Evolutionary conservation across 1,140 invertebrate species (phyloP).

Genomic region (Mercenaria mercenaria): DNA sequence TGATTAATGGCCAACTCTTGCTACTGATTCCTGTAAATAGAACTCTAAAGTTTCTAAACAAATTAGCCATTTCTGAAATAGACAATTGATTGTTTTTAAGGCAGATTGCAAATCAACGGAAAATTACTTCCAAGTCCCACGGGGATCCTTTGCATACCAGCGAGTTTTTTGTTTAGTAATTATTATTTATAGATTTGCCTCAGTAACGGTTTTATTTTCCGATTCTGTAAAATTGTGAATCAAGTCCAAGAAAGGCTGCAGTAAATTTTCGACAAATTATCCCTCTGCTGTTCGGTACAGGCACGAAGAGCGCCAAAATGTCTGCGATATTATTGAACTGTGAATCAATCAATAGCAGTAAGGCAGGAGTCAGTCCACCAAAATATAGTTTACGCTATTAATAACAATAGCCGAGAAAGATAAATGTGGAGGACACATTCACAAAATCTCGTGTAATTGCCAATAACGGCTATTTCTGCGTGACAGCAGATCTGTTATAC

Average conservation of each 20-base stretch:
- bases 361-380: constrained; percentile 11
- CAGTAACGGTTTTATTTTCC: background rate
- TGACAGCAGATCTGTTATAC: background rate
- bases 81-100: constrained; percentile 33
- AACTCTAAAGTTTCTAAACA: too few relatives aligned
- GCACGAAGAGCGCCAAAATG: background rate
- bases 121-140: background rate
- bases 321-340: constrained; percentile 19
- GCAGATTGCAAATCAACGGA: constrained; percentile 20
- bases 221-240: background rate
- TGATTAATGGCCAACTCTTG: too few relatives aligned
- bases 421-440: constrained; percentile 6
- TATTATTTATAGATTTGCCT: constrained; percentile 12
- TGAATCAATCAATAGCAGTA: constrained; percentile 1
- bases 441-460: constrained; percentile 16
- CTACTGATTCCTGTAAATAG: too few relatives aligned
- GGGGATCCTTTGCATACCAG: background rate
- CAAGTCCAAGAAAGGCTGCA: background rate
- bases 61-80: background rate
- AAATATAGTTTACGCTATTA: constrained; percentile 33
- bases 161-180: background rate
- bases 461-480: background rate
- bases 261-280: background rate
- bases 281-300: background rate
- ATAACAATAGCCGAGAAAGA: background rate